Base-by-base conservation (phyloP, 2,113 vertebrate genomes). In the Sigmodon hispidus region DNA sequence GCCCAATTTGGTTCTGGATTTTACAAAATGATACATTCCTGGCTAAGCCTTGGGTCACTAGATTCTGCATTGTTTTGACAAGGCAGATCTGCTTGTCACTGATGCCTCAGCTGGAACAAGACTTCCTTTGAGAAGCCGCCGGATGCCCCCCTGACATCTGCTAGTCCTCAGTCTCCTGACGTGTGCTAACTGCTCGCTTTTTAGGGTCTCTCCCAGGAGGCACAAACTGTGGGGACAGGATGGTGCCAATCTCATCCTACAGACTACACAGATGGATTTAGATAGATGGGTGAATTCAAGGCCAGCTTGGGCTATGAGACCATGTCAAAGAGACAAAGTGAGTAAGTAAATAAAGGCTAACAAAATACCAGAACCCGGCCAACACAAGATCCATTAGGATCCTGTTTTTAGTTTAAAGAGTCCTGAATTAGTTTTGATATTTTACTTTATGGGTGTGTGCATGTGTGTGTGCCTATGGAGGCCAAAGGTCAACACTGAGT, bases 101-200 rank as follows among this genome's bases (percentile, higher is more conserved):
- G 12, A 2, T 36, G 34, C 24, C 31, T 69, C 43, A 7, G 61
- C 40, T 79, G n/a, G 45, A 40, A 81, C 0, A 40, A 52, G 3
- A 26, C 24, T 9, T n/a, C 86, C 61, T 34, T 0, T 0, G 21
- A 73, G 16, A 48, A 77, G 24, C 45, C 69, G 16, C 7, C 7
- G 15, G 48, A 40, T 4, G 22, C 17, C 10, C n/a, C 6, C 8
- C 6, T 63, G 12, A 24, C 55, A n/a, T 5, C 0, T 3, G 52
- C 2, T 0, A 0, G 4, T 8, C 31, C 40, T 75, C 34, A 69
- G 3, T 43, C 0, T 16, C 5, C 91, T 10, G 55, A 22, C 9
- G 34, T n/a, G 10, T 1, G 50, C 13, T 7, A 85, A 24, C 1
- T 63, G 24, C 36, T 88, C 36, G 16, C 72, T 57, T 57, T 26